These are phyloP conservation scores for Rhinoptilus africanus DNA, from an alignment of 2,113 vertebrate genomes.

Conservation along the genomic window DNA sequence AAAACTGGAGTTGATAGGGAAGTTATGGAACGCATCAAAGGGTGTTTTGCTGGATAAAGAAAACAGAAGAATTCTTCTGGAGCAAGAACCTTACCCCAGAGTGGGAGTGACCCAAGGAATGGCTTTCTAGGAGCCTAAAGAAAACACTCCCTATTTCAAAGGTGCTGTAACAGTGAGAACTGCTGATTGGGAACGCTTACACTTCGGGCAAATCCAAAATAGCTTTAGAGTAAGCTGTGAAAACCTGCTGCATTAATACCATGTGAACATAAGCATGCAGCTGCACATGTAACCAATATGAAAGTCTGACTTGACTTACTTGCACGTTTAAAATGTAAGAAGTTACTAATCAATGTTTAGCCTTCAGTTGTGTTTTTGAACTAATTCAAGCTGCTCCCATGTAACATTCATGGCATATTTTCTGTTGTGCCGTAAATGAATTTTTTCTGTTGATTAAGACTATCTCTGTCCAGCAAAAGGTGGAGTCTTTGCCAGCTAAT, in stretches of 20 bases:
- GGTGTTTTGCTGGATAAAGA: neutral
- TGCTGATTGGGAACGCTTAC: neutral
- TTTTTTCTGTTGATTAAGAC: slow-evolving; percentile 63
- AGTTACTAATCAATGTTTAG: neutral
- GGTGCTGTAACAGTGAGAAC: neutral
- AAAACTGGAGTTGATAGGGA: neutral
- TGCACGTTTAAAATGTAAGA: neutral
- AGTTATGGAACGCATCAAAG: neutral
- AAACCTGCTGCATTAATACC: neutral
- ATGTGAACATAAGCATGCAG: neutral
- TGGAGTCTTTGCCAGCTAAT: slow-evolving; percentile 32
- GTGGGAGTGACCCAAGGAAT: neutral
- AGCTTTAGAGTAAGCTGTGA: neutral
- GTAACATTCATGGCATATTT: neutral
- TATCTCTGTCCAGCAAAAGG: slow-evolving; percentile 46
- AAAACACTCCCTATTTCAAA: neutral
- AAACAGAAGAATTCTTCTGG: neutral
- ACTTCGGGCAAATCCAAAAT: neutral
- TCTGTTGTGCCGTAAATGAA: slow-evolving; percentile 40
- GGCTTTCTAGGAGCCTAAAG: neutral
- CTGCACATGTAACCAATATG: neutral
- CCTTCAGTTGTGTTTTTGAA: neutral
- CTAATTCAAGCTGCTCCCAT: neutral
- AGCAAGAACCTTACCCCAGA: neutral
- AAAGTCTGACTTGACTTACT: neutral